Base-by-base conservation (phyloP, 2,113 vertebrate genomes). In the Hippocampus mohnikei region DNA sequence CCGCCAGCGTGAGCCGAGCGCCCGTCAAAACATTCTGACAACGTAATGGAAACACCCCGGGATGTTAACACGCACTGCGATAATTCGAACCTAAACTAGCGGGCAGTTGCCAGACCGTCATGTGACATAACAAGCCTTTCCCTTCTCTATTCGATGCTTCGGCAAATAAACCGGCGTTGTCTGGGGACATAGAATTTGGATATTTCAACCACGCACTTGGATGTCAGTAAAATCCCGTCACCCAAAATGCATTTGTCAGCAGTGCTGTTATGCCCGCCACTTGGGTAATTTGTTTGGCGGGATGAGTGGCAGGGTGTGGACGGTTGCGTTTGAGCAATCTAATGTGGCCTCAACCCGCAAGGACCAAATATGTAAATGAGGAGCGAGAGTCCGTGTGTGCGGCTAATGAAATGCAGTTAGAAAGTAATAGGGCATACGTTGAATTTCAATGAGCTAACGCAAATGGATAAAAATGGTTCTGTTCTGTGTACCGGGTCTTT, bases 21-120 rank as follows among this genome's bases (percentile, higher is more conserved):
- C 55, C 74, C 74, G 72, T 84, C 81, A 80, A 78, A 78, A 71
- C 66, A 78, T 53, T 62, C 52, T 53, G 52, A n/a, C 21, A 53
- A 53, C 3, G 52, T 23, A 53, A 76, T 78, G 75, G 77, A 76
- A 76, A 63, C 25, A 78, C 29, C 27, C 23, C 27, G 55, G 20
- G 23, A 18, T 41, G 65, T 68, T 87, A 73, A 72, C 56, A 40
- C 60, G 52, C 67, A 2, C 53, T 50, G 78, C 64, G 58, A 75
- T 81, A 71, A 84, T 84, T 69, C 5, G 15, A 70, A 41, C 1
- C 56, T 61, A 29, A 71, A 61, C 13, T 71, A 71, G 48, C 55
- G 46, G 27, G 67, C n/a, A 74, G 71, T 42, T 29, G 78, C 50
- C 71, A 68, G 25, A 60, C 41, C 70, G 72, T 70, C 77, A 72